Evolutionary conservation across 2,797 vertebrate genomes (phyloP).

Genomic region (Bovichtus variegatus): DNA sequence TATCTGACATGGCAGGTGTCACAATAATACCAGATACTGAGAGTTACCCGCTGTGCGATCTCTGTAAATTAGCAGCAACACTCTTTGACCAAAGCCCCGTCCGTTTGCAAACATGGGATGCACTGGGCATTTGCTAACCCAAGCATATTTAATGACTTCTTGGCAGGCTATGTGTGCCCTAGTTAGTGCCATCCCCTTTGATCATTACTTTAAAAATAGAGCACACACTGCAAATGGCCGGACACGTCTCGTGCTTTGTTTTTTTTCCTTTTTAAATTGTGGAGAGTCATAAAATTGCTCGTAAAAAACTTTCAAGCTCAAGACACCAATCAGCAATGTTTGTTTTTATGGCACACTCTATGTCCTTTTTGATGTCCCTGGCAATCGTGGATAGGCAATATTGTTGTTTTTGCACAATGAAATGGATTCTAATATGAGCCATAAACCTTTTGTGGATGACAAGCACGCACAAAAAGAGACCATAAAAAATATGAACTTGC

Average conservation of each 20-base stretch:
- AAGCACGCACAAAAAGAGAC: too few species aligned
- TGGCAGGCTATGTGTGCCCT: conserved; percentile 47
- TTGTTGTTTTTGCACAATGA: not conserved
- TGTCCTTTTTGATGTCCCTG: conserved; percentile 13
- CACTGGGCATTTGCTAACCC: conserved; percentile 49
- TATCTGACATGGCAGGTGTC: conserved; percentile 25
- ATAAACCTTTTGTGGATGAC: conserved; percentile 1
- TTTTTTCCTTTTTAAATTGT: too few species aligned
- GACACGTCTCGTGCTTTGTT: conserved; percentile 38
- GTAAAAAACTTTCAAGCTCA: conserved; percentile 10
- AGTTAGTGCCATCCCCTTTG: conserved; percentile 51
- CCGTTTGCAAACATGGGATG: conserved; percentile 29
- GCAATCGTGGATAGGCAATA: not conserved
- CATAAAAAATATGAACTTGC: not conserved
- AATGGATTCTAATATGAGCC: conserved; percentile 4
- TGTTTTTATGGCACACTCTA: conserved; percentile 23
- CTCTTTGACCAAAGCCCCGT: conserved; percentile 40
- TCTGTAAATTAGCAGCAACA: conserved; percentile 35
- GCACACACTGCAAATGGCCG: conserved; percentile 28
- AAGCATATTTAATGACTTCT: conserved; percentile 56
- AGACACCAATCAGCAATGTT: conserved; percentile 11
- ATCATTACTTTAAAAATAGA: conserved; percentile 56
- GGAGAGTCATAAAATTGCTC: conserved; percentile 3
- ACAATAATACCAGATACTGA: not conserved
- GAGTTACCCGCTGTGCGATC: conserved; percentile 18